phyloP scores from a whole-genome alignment of 2,113 vertebrate species.

The Lepisosteus osseus region DNA sequence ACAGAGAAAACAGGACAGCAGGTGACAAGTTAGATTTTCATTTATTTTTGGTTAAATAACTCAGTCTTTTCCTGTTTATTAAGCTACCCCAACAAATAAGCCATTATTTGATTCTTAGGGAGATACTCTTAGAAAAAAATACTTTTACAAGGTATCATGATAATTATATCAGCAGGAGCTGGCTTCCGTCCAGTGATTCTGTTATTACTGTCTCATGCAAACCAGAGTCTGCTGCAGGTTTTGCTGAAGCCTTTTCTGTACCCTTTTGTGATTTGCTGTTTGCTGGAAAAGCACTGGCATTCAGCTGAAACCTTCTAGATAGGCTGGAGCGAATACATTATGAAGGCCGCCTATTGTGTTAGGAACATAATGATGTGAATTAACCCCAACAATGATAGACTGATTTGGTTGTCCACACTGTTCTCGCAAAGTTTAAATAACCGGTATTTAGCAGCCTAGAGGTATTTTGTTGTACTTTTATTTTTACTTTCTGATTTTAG shows the following conservation, averaged over 20 bases:
- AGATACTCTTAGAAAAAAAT: background rate
- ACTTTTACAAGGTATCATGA: constrained; percentile 1
- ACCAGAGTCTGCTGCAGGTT: background rate
- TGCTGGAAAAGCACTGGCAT: constrained; percentile 21
- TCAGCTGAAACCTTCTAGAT: constrained; percentile 6
- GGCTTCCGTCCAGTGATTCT: background rate
- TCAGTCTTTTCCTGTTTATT: background rate
- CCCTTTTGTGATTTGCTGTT: constrained; percentile 19
- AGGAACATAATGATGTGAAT: constrained; percentile 14
- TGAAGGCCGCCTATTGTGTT: constrained; percentile 14
- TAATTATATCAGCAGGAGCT: constrained; percentile 1
- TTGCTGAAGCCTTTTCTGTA: background rate
- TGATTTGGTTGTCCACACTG: constrained; percentile 1
- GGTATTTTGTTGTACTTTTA: too few relatives aligned
- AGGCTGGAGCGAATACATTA: background rate
- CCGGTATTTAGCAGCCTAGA: background rate
- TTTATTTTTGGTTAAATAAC: constrained; percentile 8
- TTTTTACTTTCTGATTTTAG: too few relatives aligned
- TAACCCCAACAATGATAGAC: constrained; percentile 2
- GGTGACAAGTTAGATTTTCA: constrained; percentile 2
- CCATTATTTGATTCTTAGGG: background rate
- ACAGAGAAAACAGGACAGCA: background rate
- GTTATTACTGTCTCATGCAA: background rate
- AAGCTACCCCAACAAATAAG: constrained; percentile 8
- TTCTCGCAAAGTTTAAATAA: background rate